These are phyloP conservation scores for Hexactinellida sp. DNA, from an alignment of 37 sponge, comb jelly and placozoan genomes.

Conservation along the genomic window DNA sequence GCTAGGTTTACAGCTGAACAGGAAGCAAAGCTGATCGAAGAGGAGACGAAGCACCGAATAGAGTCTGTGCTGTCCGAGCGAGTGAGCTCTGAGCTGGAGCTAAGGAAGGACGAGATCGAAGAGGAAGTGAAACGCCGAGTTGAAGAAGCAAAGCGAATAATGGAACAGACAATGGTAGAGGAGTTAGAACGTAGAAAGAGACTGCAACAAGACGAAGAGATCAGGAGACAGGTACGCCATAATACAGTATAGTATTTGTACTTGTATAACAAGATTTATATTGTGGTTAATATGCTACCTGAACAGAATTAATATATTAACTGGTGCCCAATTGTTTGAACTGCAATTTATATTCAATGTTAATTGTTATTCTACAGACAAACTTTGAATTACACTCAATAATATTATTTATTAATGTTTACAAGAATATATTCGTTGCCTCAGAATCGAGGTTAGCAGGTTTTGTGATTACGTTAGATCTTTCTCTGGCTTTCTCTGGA, in stretches of 20 bases:
- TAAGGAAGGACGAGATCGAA: constrained; percentile 63
- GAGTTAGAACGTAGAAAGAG: constrained; percentile 52
- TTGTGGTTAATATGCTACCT: neutral
- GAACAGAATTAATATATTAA: too few relatives aligned
- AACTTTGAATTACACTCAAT: too few relatives aligned
- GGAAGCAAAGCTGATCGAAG: constrained; percentile 45
- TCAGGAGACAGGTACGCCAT: constrained; percentile 26
- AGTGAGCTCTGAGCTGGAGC: constrained; percentile 42
- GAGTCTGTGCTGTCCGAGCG: constrained; percentile 46
- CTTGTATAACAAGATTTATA: neutral
- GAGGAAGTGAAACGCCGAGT: constrained; percentile 59
- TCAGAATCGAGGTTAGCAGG: too few relatives aligned
- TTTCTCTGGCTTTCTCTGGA: too few relatives aligned
- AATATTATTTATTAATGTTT: too few relatives aligned
- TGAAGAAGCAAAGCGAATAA: constrained; percentile 56
- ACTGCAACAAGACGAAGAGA: constrained; percentile 45
- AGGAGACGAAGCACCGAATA: constrained; percentile 44
- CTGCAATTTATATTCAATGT: too few relatives aligned
- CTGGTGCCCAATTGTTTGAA: too few relatives aligned
- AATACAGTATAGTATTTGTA: neutral
- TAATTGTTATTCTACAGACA: too few relatives aligned
- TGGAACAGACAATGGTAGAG: constrained; percentile 66
- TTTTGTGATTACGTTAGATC: too few relatives aligned
- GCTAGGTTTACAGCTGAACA: constrained; percentile 25
- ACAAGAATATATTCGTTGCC: too few relatives aligned